phyloP scores from a whole-genome alignment of 2,797 vertebrate genomes.

The Periophthalmus magnuspinnatus region DNA sequence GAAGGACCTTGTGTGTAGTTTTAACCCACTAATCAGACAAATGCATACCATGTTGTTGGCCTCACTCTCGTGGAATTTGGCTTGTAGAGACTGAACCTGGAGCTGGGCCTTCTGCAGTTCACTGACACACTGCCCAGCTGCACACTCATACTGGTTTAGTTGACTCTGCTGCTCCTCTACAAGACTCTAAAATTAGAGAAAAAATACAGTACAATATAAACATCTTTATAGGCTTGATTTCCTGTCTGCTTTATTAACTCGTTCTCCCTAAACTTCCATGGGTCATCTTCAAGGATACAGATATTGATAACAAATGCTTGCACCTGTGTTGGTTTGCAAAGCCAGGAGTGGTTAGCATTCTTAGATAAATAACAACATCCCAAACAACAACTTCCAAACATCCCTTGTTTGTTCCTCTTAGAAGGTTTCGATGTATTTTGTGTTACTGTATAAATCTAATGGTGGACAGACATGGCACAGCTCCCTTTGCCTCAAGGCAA shows the following conservation, averaged over 20 bases:
- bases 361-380: background rate
- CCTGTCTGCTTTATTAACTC: background rate
- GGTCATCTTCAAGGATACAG: background rate
- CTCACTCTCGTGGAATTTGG: slow-evolving; percentile 85
- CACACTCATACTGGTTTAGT: slow-evolving; percentile 75
- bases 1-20: background rate
- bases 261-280: background rate
- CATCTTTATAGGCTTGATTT: background rate
- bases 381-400: background rate
- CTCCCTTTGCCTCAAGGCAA: slow-evolving; percentile 60
- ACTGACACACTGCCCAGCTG: slow-evolving; percentile 73
- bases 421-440: background rate
- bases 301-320: too few relatives aligned
- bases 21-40: background rate
- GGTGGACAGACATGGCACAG: slow-evolving; percentile 54
- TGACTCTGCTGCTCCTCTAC: slow-evolving; percentile 82
- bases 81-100: slow-evolving; percentile 82
- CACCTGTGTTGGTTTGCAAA: slow-evolving; percentile 25
- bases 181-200: slow-evolving; percentile 71
- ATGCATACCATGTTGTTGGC: slow-evolving; percentile 85
- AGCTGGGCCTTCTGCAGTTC: slow-evolving; percentile 82
- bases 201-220: background rate
- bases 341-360: slow-evolving; percentile 16
- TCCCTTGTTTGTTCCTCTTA: background rate
- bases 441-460: slow-evolving; percentile 20